These are phyloP conservation scores for Thalpophila matura DNA, from an alignment of 2,888 invertebrate species.

Conservation along the genomic window DNA sequence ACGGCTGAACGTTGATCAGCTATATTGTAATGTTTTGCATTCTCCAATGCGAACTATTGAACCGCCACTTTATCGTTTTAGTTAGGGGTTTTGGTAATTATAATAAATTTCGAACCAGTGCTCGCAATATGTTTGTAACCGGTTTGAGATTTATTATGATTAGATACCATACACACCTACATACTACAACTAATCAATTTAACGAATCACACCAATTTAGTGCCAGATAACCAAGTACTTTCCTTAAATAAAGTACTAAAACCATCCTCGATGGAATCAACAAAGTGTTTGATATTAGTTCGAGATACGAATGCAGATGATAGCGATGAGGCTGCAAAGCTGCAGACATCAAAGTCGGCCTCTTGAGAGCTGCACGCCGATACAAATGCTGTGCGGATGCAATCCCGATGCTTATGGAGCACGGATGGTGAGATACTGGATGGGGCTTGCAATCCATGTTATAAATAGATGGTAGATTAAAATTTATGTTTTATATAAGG, in stretches of 20 bases:
- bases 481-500: no score
- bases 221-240: slow-evolving; percentile 10
- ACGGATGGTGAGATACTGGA: slow-evolving; percentile 23
- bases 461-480: background rate
- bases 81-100: no score
- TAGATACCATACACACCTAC: background rate
- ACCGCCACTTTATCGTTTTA: no score
- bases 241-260: slow-evolving; percentile 14
- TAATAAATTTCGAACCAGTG: no score
- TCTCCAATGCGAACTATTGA: no score
- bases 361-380: slow-evolving; percentile 50
- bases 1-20: background rate
- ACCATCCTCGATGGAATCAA: slow-evolving; percentile 40
- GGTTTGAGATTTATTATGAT: no score
- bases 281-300: slow-evolving; percentile 52
- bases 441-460: background rate
- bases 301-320: slow-evolving; percentile 40
- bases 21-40: no score
- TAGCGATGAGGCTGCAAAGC: slow-evolving; percentile 41
- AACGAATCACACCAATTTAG: background rate
- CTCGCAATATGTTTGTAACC: no score
- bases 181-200: background rate
- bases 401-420: slow-evolving; percentile 45
- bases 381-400: slow-evolving; percentile 60
- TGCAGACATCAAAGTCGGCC: slow-evolving; percentile 61